A percentile compares a stretch with the other conserved stretches of the same genome.
phyloP scores from a whole-genome alignment of 2,113 vertebrate species.

The Copsychus sechellarum region DNA sequence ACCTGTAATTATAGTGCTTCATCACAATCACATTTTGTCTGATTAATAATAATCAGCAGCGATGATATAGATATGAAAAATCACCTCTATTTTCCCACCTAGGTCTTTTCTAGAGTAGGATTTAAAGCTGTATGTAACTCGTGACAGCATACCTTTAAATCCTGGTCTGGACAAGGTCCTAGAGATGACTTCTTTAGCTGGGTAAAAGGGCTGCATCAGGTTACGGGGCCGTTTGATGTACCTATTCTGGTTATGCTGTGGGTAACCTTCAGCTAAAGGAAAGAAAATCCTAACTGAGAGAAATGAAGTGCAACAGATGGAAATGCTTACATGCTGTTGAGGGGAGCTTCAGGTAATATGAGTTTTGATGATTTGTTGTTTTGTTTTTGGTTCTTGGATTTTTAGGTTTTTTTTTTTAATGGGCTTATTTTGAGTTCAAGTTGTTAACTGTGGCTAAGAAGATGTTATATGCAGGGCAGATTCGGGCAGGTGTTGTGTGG shows the following conservation, averaged over 20 bases:
- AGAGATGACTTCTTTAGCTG: not conserved
- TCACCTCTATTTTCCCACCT: not conserved
- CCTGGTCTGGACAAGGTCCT: not conserved
- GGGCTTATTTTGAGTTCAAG: not conserved
- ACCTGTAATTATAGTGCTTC: not conserved
- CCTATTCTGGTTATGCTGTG: not conserved
- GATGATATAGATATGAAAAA: not conserved
- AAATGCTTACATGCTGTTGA: not conserved
- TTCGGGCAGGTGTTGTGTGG: fast-evolving
- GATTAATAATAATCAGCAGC: not conserved
- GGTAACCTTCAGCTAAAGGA: not conserved
- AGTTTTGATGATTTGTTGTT: not conserved
- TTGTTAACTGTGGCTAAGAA: not conserved
- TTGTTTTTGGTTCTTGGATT: not conserved
- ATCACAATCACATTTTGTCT: not conserved
- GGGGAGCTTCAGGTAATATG: not conserved
- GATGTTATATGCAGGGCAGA: not conserved
- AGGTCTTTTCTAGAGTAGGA: not conserved
- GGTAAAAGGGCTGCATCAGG: not conserved
- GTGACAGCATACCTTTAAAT: constrained; percentile 3
- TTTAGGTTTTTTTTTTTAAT: not conserved
- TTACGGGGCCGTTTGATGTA: not conserved
- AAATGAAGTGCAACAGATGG: not conserved
- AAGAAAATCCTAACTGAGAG: not conserved
- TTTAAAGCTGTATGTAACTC: not conserved